Base-by-base conservation (phyloP, 2,888 invertebrate species). In the Oscheius sp. region DNA sequence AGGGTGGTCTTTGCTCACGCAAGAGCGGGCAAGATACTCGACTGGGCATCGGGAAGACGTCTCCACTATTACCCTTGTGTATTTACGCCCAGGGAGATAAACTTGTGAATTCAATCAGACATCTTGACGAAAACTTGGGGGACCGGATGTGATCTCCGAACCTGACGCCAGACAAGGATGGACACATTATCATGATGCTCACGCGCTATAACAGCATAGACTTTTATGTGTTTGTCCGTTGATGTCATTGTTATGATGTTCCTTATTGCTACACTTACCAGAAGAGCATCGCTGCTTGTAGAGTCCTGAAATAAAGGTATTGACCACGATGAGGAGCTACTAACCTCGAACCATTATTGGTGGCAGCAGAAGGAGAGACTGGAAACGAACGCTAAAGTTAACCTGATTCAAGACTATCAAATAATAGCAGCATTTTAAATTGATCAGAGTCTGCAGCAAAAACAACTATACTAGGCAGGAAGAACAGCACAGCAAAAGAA, bases 1-100 rank as follows among this genome's bases (percentile, higher is more conserved):
- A 13, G n/a, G n/a, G 63, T 47, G 63, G 63, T 63, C 63, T 63
- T 63, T 63, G 63, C 63, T 63, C 63, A 63, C 9, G 11, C 29
- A 53, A 21, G 47, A 62, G 21, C 50, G 50, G 50, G 10, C 9
- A 62, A 21, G 47, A 62, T 13, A 42, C 62, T n/a, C 48, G n/a
- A n/a, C 47, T 32, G 9, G 63, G 48, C 63, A 7, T 42, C 4
- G 42, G 42, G 42, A 42, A 42, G 42, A 42, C 42, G 42, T 7
- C 42, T 7, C 3, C 63, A 63, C 63, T 63, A 63, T 63, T 48
- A 63, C 63, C 33, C 63, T 47, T 48, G 63, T 48, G 63, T 48
- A 63, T 60, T 63, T 63, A 7, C 7, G 3, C 29, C 21, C 21
- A 21, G 53, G 11, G 53, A 53, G 53, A 53, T 21, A 57, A 42